These are phyloP conservation scores for Hylyphantes graminicola DNA, from an alignment of 1,140 invertebrate genomes.

Conservation along the genomic window DNA sequence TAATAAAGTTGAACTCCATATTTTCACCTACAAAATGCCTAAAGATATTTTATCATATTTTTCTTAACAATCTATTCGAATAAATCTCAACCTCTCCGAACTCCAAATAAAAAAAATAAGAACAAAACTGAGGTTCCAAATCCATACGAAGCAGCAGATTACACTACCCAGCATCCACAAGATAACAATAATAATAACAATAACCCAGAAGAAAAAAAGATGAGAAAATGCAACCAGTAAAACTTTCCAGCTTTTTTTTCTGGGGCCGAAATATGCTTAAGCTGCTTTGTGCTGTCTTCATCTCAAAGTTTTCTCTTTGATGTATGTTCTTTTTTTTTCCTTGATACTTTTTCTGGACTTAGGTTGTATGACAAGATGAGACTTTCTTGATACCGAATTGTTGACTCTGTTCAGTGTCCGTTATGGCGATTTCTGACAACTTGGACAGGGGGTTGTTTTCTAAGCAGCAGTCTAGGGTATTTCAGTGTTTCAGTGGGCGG, in stretches of 20 bases:
- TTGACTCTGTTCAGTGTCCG: constrained; percentile 41
- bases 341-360: neutral
- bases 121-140: constrained; percentile 1
- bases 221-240: neutral
- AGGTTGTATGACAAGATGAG: constrained; percentile 7
- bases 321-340: constrained; percentile 33
- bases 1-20: no score
- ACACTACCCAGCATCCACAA: neutral
- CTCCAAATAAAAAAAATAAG: constrained; percentile 28
- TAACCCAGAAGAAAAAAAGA: neutral
- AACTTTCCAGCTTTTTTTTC: constrained; percentile 14
- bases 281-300: constrained; percentile 46
- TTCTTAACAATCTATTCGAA: constrained; percentile 24
- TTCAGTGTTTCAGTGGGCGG: no score
- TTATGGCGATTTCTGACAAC: constrained; percentile 44
- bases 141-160: constrained; percentile 22
- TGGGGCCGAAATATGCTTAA: constrained; percentile 33
- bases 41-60: neutral
- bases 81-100: constrained; percentile 19
- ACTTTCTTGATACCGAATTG: constrained; percentile 20
- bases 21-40: no score
- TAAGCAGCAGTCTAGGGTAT: neutral
- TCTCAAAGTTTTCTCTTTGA: constrained; percentile 18
- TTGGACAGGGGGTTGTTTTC: neutral
- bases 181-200: constrained; percentile 45